A percentile compares a stretch with the other conserved stretches of the same genome.
Evolutionary conservation across 2,888 invertebrate genomes (phyloP).

Genomic region (Thecophora atra): DNA sequence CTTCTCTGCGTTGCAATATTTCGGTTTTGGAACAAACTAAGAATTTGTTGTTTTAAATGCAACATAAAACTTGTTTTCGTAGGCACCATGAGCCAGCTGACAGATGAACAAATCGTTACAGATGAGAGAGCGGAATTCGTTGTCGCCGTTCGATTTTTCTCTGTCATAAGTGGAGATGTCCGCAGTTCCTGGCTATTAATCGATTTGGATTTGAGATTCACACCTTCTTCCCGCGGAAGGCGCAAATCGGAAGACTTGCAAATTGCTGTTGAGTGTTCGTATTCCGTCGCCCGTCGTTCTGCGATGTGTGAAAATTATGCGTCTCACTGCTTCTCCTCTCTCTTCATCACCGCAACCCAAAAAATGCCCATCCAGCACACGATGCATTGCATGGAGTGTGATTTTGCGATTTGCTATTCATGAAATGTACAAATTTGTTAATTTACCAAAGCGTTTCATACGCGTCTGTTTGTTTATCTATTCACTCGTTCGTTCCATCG

Average conservation of each 20-base stretch:
- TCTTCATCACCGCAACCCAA: neutral
- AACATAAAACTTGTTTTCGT: conserved; percentile 13
- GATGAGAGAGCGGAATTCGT: conserved; percentile 17
- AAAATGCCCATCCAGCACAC: neutral
- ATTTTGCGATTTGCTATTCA: conserved; percentile 53
- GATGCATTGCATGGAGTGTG: conserved; percentile 56
- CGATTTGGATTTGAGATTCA: conserved; percentile 31
- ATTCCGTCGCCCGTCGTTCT: conserved; percentile 45
- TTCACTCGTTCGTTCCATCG: neutral
- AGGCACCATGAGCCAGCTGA: conserved; percentile 45
- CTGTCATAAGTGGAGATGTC: neutral
- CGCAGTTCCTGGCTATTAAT: neutral
- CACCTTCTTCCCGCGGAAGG: conserved; percentile 37
- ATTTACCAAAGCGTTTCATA: conserved; percentile 66
- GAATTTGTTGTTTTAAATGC: conserved; percentile 24
- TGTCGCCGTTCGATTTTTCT: conserved; percentile 13
- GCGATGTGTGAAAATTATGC: conserved; percentile 42
- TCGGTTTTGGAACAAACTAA: conserved; percentile 14
- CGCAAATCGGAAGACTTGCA: conserved; percentile 35
- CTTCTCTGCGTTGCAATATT: neutral
- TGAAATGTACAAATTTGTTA: conserved; percentile 66
- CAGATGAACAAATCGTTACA: conserved; percentile 56
- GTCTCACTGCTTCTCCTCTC: no score
- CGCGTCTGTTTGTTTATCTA: conserved; percentile 53
- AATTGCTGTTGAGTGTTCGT: conserved; percentile 48